Evolutionary conservation across 2,888 invertebrate species (phyloP), one percentile per base, ranked within the genome.

Genomic region (Tortricodes alternella): DNA sequence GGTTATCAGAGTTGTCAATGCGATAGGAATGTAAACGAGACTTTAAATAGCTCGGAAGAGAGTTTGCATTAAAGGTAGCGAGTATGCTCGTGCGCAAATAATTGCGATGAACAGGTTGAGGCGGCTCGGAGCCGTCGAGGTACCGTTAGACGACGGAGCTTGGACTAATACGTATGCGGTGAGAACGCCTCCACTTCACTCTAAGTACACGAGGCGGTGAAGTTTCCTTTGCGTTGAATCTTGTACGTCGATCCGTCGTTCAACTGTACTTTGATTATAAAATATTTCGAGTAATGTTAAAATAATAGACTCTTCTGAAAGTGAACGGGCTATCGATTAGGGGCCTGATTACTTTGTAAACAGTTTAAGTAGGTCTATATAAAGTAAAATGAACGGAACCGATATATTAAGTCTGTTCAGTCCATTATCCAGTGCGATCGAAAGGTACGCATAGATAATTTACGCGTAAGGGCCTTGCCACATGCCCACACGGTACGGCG

Each of bases 71-170:
- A 32, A 50, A 41, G 41, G 41, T 16, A 46, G 29, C 38, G 23
- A 27, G 52, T 35, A 53, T 13, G 43, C 51, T 24, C 43, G 24
- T 24, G 18, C 19, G 41, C 44, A 53, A 53, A 35, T 46, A 37
- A 39, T 39, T 46, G 41, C 48, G 46, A 24, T 41, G 18, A 34
- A 21, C 48, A 24, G 27, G 55, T 35, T 34, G 35, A 46, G 39
- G 38, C 7, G 15, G 15, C 6, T 32, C 9, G 50, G 4, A 41
- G 46, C 9, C 15, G 50, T 23, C 34, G 16, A n/a, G n/a, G 24
- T 34, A 46, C 53, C 53, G 53, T 53, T 53, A 53, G 39, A n/a
- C 53, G 39, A 23, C 38, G 34, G 37, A 46, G 46, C 46, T 41
- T 19, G 15, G 13, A 24, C 46, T 48, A 35, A 34, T 32, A 48